Evolutionary conservation across 30 jellyfish, hydroid and myxozoan genomes (phyloP).

Genomic region (Aurelia sp.): DNA sequence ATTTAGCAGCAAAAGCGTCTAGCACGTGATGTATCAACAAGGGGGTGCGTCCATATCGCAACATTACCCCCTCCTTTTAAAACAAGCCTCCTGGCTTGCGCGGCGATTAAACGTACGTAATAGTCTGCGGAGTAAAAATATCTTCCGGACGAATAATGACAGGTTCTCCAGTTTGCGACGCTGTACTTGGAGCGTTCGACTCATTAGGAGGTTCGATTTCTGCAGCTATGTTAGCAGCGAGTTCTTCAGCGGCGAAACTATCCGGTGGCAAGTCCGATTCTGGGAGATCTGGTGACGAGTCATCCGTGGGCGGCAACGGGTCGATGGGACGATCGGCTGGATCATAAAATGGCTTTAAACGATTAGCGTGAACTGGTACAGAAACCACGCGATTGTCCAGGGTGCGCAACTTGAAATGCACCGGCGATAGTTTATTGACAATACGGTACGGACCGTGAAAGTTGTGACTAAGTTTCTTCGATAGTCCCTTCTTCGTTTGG

Average conservation of each 20-base stretch:
- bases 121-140: constrained; percentile 1
- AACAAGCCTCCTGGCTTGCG: constrained; percentile 14
- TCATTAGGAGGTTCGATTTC: neutral
- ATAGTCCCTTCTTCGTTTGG: too few relatives aligned
- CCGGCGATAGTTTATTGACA: constrained; percentile 44
- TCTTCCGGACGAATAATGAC: constrained; percentile 26
- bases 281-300: constrained; percentile 1
- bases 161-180: neutral
- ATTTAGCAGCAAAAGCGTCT: too few relatives aligned
- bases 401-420: constrained; percentile 24
- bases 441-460: neutral
- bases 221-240: neutral
- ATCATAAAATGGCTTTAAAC: too few relatives aligned
- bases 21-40: too few relatives aligned
- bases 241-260: neutral
- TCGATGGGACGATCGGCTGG: too few relatives aligned
- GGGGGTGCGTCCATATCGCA: neutral
- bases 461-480: too few relatives aligned
- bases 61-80: constrained; percentile 46
- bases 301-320: neutral
- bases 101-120: neutral
- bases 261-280: neutral
- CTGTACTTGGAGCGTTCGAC: neutral
- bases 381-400: constrained; percentile 18
- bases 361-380: too few relatives aligned